phyloP scores from a whole-genome alignment of 2,888 invertebrate species.

The Nymphalis urticae region DNA sequence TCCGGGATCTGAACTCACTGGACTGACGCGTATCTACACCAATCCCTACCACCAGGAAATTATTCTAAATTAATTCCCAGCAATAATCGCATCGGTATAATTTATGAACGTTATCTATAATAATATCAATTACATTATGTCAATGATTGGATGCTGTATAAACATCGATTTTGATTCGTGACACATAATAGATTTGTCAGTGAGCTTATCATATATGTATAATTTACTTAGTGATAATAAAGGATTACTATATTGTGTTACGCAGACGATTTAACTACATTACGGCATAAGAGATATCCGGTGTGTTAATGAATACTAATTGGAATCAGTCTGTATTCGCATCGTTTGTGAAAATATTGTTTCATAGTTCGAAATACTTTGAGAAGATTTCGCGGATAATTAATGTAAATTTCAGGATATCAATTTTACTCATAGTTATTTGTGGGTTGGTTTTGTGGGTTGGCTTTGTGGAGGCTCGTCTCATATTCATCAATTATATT shows the following conservation, averaged over 20 bases:
- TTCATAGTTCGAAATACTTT: background rate
- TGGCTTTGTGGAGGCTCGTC: too few relatives aligned
- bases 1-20: too few relatives aligned
- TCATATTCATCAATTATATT: too few relatives aligned
- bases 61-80: background rate
- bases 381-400: too few relatives aligned
- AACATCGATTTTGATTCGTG: conserved; percentile 7
- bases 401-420: too few relatives aligned
- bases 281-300: background rate
- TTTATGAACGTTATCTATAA: background rate
- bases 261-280: conserved; percentile 10
- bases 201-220: conserved; percentile 11
- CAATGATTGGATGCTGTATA: conserved; percentile 9
- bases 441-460: too few relatives aligned
- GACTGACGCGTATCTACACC: too few relatives aligned
- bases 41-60: too few relatives aligned
- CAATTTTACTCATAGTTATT: too few relatives aligned
- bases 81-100: background rate
- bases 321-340: background rate
- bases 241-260: conserved; percentile 24
- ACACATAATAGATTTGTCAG: conserved; percentile 14
- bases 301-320: conserved; percentile 21
- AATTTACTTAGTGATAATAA: conserved; percentile 19
- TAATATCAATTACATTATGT: conserved; percentile 6
- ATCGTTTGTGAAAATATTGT: conserved; percentile 3